Conservation (phyloP, 1,140 invertebrate species). For the Physella acuta region DNA sequence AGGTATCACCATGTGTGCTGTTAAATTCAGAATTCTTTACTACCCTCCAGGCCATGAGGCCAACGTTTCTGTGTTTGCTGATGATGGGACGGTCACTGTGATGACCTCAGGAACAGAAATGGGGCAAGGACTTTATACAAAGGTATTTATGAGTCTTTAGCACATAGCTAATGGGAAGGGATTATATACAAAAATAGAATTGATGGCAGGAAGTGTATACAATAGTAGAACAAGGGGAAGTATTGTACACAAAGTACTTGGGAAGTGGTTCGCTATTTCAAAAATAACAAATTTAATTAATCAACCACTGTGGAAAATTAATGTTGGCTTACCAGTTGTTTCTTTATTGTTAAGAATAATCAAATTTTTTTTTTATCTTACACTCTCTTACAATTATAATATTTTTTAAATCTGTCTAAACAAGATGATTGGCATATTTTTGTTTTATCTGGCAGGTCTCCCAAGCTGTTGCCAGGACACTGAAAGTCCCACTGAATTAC, state of each 20-base stretch:
- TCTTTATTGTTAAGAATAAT: not conserved
- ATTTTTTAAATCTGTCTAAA: too few species aligned
- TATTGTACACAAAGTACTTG: too few species aligned
- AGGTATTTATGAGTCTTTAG: slow-evolving; percentile 66
- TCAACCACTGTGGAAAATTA: too few species aligned
- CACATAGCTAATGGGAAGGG: slow-evolving; percentile 65
- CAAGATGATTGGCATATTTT: too few species aligned
- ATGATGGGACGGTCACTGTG: slow-evolving; percentile 75
- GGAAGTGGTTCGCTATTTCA: too few species aligned
- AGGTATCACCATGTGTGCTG: slow-evolving; percentile 25
- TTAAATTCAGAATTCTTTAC: slow-evolving; percentile 24
- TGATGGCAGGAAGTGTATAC: too few species aligned
- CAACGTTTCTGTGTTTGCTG: slow-evolving; percentile 69
- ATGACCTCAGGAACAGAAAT: slow-evolving; percentile 79
- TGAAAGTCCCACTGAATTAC: slow-evolving; percentile 72
- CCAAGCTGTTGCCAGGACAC: slow-evolving; percentile 74
- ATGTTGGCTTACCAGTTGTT: not conserved
- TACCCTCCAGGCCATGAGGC: slow-evolving; percentile 54
- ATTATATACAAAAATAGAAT: too few species aligned
- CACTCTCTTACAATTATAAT: too few species aligned
- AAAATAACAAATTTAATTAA: too few species aligned
- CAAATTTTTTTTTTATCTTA: not conserved
- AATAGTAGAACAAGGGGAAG: too few species aligned
- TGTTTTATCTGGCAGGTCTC: slow-evolving; percentile 69
- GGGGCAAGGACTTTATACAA: slow-evolving; percentile 80